Conservation (phyloP, 2,888 invertebrate species). For the Gonocerus acuteangulatus region DNA sequence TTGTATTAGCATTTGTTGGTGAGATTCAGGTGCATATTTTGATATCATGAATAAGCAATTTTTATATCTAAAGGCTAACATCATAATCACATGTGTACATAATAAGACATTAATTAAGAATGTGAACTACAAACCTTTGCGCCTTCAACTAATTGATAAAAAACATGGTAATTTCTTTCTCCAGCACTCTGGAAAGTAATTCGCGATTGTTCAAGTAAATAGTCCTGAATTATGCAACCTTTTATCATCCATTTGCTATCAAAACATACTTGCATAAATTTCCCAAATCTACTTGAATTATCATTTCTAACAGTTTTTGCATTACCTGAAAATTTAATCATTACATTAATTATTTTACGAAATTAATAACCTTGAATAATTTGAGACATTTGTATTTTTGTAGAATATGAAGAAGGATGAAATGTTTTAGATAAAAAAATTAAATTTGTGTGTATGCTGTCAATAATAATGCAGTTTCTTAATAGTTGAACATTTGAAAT, state of each 20-base stretch:
- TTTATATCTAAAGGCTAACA: too few relatives aligned
- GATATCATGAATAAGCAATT: too few relatives aligned
- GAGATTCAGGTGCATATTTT: too few relatives aligned
- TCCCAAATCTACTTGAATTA: conserved; percentile 89
- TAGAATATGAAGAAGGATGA: background rate
- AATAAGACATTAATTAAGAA: too few relatives aligned
- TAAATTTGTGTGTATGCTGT: background rate
- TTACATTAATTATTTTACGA: background rate
- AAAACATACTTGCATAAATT: conserved; percentile 89
- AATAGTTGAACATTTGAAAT: too few relatives aligned
- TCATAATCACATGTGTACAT: too few relatives aligned
- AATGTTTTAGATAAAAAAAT: background rate
- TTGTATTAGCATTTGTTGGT: too few relatives aligned
- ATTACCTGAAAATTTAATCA: conserved; percentile 59
- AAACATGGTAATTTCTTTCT: conserved; percentile 85
- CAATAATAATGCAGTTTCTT: background rate
- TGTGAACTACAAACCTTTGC: conserved; percentile 59
- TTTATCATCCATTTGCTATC: conserved; percentile 82
- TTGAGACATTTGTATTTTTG: background rate
- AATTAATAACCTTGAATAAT: background rate
- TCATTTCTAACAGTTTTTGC: conserved; percentile 89
- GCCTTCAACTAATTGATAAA: conserved; percentile 83
- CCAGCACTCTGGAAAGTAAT: conserved; percentile 82
- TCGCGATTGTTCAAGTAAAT: conserved; percentile 79
- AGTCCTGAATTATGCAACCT: conserved; percentile 86